phyloP scores from a whole-genome alignment of 2,113 vertebrate genomes.

The Pseudorasbora parva region DNA sequence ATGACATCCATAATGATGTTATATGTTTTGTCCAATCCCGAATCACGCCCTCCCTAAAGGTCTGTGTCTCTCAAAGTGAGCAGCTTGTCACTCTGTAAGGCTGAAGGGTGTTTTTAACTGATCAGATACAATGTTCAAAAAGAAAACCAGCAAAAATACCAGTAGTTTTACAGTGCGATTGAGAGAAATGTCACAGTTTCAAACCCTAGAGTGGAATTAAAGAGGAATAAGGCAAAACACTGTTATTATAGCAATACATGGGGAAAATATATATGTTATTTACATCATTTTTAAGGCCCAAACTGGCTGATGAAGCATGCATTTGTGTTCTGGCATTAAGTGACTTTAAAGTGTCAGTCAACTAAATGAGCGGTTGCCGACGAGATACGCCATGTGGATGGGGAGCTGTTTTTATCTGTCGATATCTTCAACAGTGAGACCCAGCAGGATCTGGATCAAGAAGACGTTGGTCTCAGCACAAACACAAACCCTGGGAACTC shows the following conservation, averaged over 20 bases:
- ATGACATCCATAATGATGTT: background rate
- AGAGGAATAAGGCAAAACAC: slow-evolving; percentile 16
- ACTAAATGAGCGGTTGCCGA: slow-evolving; percentile 26
- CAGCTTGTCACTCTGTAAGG: slow-evolving; percentile 47
- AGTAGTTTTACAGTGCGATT: slow-evolving; percentile 4
- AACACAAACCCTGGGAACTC: slow-evolving; percentile 15
- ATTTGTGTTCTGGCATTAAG: slow-evolving; percentile 22
- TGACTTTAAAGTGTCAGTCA: slow-evolving; percentile 48
- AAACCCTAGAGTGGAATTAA: slow-evolving; percentile 31
- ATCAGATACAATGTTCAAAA: slow-evolving; percentile 1
- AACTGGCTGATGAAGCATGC: slow-evolving; percentile 45
- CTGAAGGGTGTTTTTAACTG: slow-evolving; percentile 49
- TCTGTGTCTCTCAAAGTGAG: background rate
- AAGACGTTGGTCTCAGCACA: background rate
- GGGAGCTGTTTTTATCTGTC: slow-evolving; percentile 13
- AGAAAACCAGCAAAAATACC: background rate
- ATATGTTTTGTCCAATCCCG: background rate
- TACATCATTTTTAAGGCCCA: background rate
- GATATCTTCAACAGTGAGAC: background rate
- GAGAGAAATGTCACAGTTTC: slow-evolving; percentile 27
- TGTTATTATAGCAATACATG: slow-evolving; percentile 12
- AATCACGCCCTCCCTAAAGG: background rate
- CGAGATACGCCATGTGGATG: background rate
- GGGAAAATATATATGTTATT: background rate
- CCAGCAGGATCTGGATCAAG: background rate